Percentiles rank a stretch among this genome's conserved stretches.
These are phyloP conservation scores for Sebastes glaucus DNA, from an alignment of 2,797 vertebrate species.

Conservation along the genomic window DNA sequence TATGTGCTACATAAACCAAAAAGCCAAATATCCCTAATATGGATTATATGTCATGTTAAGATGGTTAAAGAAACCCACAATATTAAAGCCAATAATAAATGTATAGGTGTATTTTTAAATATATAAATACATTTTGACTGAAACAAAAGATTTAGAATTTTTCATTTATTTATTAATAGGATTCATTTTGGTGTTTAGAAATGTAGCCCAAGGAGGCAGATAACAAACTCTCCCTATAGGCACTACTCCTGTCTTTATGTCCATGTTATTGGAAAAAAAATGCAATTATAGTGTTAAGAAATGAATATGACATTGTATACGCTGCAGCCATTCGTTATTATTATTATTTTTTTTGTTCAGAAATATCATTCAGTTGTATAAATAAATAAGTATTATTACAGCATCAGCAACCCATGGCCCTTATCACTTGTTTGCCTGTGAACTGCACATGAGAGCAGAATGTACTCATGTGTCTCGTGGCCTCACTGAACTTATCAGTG, in stretches of 20 bases:
- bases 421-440: not conserved
- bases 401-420: not conserved
- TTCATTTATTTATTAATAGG: not conserved
- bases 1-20: not conserved
- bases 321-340: not conserved
- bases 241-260: not conserved
- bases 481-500: slow-evolving; percentile 8
- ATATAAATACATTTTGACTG: not conserved
- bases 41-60: not conserved
- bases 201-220: not conserved
- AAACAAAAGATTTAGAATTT: not conserved
- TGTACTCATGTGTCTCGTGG: not conserved
- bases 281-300: not conserved
- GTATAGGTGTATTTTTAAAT: not conserved
- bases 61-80: not conserved
- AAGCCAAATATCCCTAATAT: not conserved
- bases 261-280: not conserved
- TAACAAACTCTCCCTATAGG: not conserved
- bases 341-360: not conserved
- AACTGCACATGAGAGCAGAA: not conserved
- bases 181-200: not conserved
- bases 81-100: not conserved
- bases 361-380: not conserved
- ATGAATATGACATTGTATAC: not conserved
- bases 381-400: not conserved